Base-by-base conservation (phyloP, 2,113 vertebrate genomes). In the Thamnophis sirtalis region DNA sequence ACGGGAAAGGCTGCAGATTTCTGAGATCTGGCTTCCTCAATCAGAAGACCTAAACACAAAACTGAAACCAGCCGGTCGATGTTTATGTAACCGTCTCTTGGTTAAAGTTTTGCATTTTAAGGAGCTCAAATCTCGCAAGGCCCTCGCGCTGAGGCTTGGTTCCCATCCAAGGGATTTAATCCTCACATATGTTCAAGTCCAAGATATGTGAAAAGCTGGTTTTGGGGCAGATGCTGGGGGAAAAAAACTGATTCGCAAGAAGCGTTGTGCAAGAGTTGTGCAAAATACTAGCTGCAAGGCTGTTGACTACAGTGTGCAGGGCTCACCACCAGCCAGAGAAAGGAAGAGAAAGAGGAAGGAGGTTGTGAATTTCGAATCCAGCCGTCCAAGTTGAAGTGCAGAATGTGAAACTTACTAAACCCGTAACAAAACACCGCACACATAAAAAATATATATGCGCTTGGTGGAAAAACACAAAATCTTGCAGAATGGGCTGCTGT, bases 361-460 rank as follows among this genome's bases (percentile, higher is more conserved):
- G 33, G 15, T 80, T 38, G 19, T 1, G 6, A 7, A 80, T 80
- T 80, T 38, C 4, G 13, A 38, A 33, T 15, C 68, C n/a, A 33
- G 68, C 15, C 1, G 3, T 33, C 33, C 68, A 80, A 80, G 68
- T 80, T 80, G 33, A 80, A 80, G 17, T 1, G 13, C 68, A 38
- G 33, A 19, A 80, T 38, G 8, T 38, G 33, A 17, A 80, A 80
- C 17, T 38, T 1, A 0, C 1, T 38, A 17, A 80, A 21, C 28
- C 4, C 1, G 26, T 13, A 63, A 63, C 58, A 4, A 63, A 63
- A 63, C 26, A 28, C 58, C 10, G 11, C 60, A 13, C 51, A 13
- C 15, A 54, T 17, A 17, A 2, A 58, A 22, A 22, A 22, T 2
- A 24, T 0, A 8, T 0, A 24, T 58, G 24, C 22, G 5, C 21